These are phyloP conservation scores for Penaeus vannamei DNA, from an alignment of 1,140 invertebrate genomes.

Conservation along the genomic window DNA sequence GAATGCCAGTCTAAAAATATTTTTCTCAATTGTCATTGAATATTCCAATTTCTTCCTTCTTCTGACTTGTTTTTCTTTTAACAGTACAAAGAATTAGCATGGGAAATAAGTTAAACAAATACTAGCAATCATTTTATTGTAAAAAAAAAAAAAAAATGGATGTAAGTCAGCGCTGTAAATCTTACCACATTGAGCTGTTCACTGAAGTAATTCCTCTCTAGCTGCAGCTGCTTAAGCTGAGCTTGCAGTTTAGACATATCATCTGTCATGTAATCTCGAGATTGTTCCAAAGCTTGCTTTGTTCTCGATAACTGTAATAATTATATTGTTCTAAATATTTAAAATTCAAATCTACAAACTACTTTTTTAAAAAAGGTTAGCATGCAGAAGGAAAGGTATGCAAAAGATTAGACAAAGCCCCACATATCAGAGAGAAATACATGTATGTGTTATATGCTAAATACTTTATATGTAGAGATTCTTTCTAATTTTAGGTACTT, in stretches of 20 bases:
- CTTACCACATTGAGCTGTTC: slow-evolving; percentile 51
- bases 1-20: neutral
- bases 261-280: slow-evolving; percentile 41
- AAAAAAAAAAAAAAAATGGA: neutral
- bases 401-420: no score
- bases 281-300: slow-evolving; percentile 51
- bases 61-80: no score
- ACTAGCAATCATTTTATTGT: neutral
- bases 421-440: no score
- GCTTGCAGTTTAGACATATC: slow-evolving; percentile 47
- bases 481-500: no score
- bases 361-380: no score
- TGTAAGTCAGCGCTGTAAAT: neutral
- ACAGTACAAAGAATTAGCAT: no score
- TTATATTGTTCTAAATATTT: neutral
- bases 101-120: no score
- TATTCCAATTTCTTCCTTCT: no score
- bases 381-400: no score
- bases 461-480: no score
- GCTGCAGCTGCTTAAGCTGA: slow-evolving; percentile 49
- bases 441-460: no score
- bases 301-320: slow-evolving; percentile 42
- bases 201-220: slow-evolving; percentile 55
- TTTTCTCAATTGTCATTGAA: neutral
- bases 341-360: no score